Percentiles rank a stretch among this genome's conserved stretches.
These are phyloP conservation scores for Leptinotarsa juncta DNA, from an alignment of 2,888 invertebrate genomes.

Conservation along the genomic window DNA sequence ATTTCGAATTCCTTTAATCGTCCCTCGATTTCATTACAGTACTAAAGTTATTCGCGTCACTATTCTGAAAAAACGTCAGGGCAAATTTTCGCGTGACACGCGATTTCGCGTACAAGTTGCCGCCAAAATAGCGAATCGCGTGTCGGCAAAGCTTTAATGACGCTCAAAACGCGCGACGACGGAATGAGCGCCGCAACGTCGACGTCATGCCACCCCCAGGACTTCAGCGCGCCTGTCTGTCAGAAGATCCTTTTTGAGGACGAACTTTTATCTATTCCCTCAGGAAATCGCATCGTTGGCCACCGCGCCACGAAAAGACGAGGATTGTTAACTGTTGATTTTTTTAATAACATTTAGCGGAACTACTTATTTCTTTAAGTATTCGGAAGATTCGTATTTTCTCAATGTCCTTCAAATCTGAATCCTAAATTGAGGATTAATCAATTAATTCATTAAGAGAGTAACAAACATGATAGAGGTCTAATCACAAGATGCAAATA, in stretches of 20 bases:
- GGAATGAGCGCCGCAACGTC: constrained; percentile 51
- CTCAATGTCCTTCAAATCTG: too few species aligned
- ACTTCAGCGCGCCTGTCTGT: constrained; percentile 39
- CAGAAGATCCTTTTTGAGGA: constrained; percentile 29
- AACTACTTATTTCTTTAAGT: too few species aligned
- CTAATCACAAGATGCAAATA: too few species aligned
- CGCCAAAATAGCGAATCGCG: constrained; percentile 42
- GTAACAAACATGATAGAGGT: too few species aligned
- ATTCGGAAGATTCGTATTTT: too few species aligned
- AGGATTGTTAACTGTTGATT: not conserved
- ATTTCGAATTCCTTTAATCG: constrained; percentile 30
- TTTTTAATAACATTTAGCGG: not conserved
- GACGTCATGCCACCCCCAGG: constrained; percentile 46
- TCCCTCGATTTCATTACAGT: constrained; percentile 14
- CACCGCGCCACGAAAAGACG: not conserved
- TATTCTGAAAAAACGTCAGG: constrained; percentile 13
- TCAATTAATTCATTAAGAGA: too few species aligned
- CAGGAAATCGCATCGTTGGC: not conserved
- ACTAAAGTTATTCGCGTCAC: constrained; percentile 27
- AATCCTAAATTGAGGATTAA: too few species aligned
- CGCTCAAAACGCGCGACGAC: constrained; percentile 35
- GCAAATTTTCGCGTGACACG: constrained; percentile 39
- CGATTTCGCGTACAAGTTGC: constrained; percentile 37
- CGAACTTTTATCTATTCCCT: constrained; percentile 17
- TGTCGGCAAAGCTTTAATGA: constrained; percentile 29